Base-by-base conservation (phyloP, 1,140 invertebrate genomes). In the Zaprionus vittiger region DNA sequence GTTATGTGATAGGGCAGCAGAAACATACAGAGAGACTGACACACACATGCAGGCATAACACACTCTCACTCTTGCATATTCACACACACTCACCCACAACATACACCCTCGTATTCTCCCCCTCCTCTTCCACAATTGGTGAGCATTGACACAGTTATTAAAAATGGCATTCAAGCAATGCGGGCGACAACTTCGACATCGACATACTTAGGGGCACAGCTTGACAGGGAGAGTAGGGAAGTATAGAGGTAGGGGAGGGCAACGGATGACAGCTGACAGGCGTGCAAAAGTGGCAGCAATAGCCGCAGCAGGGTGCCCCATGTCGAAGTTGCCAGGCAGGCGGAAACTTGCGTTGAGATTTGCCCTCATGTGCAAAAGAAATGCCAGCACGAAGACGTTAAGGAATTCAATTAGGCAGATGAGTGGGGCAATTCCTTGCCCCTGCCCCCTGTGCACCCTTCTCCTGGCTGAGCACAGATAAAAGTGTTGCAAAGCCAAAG, bases 391-490 rank as follows among this genome's bases (percentile, higher is more conserved):
- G 28, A 5, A 49, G 28, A 63, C 68, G 84, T 77, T 89, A 89
- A 89, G 85, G 84, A 90, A 89, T 89, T 90, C 84, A 89, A 89
- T 89, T 89, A 89, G 84, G 84, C 85, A 89, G 84, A 90, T 89
- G 84, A 85, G 85, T 80, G 73, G 74, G 68, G 26, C 55, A 26
- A 24, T 49, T 4, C 47, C 37, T 15, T 47, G 57, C 54, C 1
- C 54, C 7, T n/a, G 0, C 6, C 0, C 41, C 14, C 38, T 2
- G 15, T 41, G 5, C 1, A 7, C 47, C 24, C 7, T 38, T 57
- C 24, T 0, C 52, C 1, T 47, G 62, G 70, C 31, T 55, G 60
- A 62, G 69, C 72, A 71, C 72, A 71, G 81, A 81, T 79, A 90
- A 89, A 84, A 89, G 84, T 89, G 75, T 87, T 81, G 84, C 81